Conservation (phyloP, 2,113 vertebrate species). For the Tyto alba region DNA sequence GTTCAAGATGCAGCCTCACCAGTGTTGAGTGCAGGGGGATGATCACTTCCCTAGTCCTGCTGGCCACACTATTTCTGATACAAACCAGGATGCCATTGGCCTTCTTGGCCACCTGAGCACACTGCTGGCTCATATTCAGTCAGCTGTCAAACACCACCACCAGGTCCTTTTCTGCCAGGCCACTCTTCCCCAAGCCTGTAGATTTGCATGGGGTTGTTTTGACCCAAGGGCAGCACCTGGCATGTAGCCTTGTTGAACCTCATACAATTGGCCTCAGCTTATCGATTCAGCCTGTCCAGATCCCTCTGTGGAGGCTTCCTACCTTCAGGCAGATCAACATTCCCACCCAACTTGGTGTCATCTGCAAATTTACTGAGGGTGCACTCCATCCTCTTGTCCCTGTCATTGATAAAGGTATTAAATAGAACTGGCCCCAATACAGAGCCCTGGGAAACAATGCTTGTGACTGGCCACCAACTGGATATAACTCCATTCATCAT, state of each 20-base stretch:
- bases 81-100: too few species aligned
- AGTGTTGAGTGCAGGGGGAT: too few species aligned
- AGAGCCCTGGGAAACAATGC: not conserved
- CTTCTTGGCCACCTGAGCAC: too few species aligned
- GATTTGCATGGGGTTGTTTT: too few species aligned
- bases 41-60: too few species aligned
- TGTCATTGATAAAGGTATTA: not conserved
- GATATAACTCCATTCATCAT: not conserved
- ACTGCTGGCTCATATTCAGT: too few species aligned
- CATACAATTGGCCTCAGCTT: too few species aligned
- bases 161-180: not conserved
- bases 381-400: not conserved
- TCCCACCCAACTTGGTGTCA: not conserved
- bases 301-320: not conserved
- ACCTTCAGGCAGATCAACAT: not conserved
- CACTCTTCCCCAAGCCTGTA: too few species aligned
- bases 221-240: too few species aligned
- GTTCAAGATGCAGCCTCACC: too few species aligned
- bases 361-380: not conserved
- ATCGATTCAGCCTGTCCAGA: not conserved
- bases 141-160: not conserved
- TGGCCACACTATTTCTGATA: too few species aligned
- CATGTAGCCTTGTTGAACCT: not conserved
- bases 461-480: not conserved
- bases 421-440: not conserved